A percentile compares a stretch with the other conserved stretches of the same genome.
These are phyloP conservation scores for Catocala nupta DNA, from an alignment of 2,888 invertebrate genomes.

Conservation along the genomic window DNA sequence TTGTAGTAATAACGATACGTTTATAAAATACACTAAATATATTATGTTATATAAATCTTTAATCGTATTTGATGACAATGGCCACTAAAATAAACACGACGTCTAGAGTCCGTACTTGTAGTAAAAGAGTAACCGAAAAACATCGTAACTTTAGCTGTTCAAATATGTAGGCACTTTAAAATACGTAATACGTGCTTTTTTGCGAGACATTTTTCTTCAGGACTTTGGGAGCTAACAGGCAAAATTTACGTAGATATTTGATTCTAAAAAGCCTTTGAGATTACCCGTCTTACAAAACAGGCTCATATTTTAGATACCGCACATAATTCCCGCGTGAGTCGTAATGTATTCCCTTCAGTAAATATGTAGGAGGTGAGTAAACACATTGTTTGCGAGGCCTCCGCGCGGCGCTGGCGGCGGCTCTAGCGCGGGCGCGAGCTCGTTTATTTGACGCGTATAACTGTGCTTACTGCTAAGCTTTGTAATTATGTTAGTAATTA, in stretches of 20 bases:
- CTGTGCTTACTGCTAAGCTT: conserved; percentile 29
- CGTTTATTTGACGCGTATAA: conserved; percentile 32
- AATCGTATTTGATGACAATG: conserved; percentile 1
- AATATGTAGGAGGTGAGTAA: conserved; percentile 55
- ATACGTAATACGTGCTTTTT: conserved; percentile 15
- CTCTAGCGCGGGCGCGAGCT: conserved; percentile 21
- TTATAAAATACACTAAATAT: background rate
- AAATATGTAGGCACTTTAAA: conserved; percentile 24
- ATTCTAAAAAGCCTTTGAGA: conserved; percentile 37
- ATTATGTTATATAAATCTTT: background rate
- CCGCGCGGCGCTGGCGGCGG: background rate
- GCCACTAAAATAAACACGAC: conserved; percentile 1
- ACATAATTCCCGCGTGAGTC: conserved; percentile 46
- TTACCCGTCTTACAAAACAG: conserved; percentile 40
- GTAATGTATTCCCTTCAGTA: conserved; percentile 56
- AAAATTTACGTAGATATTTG: conserved; percentile 25
- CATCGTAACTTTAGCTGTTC: conserved; percentile 23
- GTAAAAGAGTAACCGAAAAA: conserved; percentile 24
- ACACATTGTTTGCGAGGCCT: conserved; percentile 46
- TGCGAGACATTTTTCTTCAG: conserved; percentile 20
- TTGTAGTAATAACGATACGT: too few relatives aligned
- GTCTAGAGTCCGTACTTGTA: background rate
- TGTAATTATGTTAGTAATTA: conserved; percentile 42
- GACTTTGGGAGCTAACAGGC: conserved; percentile 16
- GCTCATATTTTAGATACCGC: conserved; percentile 53